Conservation (phyloP, 1,140 invertebrate species). For the Plectrocnemia conspersa region DNA sequence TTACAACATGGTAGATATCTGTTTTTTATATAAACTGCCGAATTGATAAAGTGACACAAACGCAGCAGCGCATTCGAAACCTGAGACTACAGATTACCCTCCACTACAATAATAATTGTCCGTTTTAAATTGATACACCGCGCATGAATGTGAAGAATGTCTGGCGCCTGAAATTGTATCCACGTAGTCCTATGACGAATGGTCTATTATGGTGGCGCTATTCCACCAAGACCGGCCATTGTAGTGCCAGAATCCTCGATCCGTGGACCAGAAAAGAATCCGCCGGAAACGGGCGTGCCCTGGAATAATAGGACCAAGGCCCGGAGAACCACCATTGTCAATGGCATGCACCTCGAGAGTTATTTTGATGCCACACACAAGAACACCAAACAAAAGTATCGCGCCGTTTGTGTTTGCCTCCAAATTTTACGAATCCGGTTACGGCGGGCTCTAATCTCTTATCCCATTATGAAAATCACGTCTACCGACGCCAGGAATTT, state of each 20-base stretch:
- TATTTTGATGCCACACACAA: conserved; percentile 3
- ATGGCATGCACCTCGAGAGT: not conserved
- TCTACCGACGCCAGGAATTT: conserved; percentile 26
- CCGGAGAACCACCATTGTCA: conserved; percentile 2
- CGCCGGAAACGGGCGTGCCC: conserved; percentile 32
- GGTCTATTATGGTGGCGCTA: too few species aligned
- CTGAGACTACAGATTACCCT: too few species aligned
- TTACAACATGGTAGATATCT: too few species aligned
- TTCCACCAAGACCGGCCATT: not conserved
- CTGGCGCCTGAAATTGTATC: conserved; percentile 8
- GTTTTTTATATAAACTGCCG: too few species aligned
- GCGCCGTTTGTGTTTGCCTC: not conserved
- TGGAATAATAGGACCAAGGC: conserved; percentile 21
- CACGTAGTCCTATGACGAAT: not conserved
- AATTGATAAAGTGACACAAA: too few species aligned
- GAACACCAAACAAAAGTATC: not conserved
- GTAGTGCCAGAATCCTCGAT: not conserved
- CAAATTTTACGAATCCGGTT: conserved; percentile 18
- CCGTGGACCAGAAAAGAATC: not conserved
- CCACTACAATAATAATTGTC: too few species aligned
- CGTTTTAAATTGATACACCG: too few species aligned
- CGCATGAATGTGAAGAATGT: too few species aligned
- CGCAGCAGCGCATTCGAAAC: too few species aligned
- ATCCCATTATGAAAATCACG: conserved; percentile 30
- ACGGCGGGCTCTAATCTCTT: conserved; percentile 22